These are phyloP conservation scores for Calameuta filiformis DNA, from an alignment of 2,888 invertebrate species.

Conservation along the genomic window DNA sequence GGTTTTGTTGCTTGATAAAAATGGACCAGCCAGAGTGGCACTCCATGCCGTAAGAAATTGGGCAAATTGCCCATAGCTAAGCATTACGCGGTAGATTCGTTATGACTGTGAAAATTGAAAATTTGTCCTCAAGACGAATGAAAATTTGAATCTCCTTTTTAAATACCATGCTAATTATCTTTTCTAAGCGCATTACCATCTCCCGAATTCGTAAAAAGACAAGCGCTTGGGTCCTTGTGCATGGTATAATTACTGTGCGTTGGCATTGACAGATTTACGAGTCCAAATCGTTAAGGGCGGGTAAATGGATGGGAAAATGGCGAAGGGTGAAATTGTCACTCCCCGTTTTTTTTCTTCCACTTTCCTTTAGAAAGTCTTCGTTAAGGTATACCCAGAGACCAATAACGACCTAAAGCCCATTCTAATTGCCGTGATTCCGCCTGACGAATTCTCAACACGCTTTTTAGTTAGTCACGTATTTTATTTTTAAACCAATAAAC, in stretches of 20 bases:
- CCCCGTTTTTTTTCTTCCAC: not conserved
- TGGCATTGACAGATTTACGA: not conserved
- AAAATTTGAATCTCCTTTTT: not conserved
- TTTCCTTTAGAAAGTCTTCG: not conserved
- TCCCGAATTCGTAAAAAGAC: not conserved
- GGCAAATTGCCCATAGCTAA: not conserved
- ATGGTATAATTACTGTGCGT: not conserved
- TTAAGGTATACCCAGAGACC: not conserved
- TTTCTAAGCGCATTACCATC: not conserved
- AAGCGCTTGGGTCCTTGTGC: not conserved
- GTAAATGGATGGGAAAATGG: not conserved
- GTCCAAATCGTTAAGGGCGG: not conserved
- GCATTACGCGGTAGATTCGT: not conserved
- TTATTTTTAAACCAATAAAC: not conserved
- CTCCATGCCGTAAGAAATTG: not conserved
- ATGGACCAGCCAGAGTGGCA: not conserved
- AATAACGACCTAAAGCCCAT: not conserved
- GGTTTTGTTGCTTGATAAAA: not conserved
- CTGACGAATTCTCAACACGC: not conserved
- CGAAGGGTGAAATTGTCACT: conserved; percentile 4
- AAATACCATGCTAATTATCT: not conserved
- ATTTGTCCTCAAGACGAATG: not conserved
- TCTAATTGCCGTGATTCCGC: not conserved
- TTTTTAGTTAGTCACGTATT: not conserved
- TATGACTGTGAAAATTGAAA: not conserved